Conservation (phyloP, 2,113 vertebrate genomes). For the Cervus canadensis region DNA sequence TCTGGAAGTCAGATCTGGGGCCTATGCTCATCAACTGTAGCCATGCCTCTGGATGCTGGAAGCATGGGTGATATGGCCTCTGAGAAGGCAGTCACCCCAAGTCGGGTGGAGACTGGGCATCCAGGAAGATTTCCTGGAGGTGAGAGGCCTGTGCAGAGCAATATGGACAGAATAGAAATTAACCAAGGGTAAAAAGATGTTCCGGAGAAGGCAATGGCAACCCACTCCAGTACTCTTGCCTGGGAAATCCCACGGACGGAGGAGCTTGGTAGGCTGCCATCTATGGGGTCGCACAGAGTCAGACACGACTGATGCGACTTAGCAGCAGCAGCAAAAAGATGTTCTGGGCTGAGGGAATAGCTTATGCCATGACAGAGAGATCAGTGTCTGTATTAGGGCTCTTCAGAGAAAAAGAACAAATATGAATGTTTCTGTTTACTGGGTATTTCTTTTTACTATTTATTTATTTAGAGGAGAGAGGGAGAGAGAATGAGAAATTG, state of each 20-base stretch:
- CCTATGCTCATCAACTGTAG: neutral
- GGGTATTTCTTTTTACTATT: neutral
- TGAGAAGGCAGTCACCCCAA: neutral
- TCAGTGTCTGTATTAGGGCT: neutral
- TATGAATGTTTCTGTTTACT: neutral
- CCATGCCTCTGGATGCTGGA: neutral
- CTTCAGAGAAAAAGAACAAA: neutral
- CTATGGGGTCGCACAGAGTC: too few species aligned
- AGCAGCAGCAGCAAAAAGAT: neutral
- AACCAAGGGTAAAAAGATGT: neutral
- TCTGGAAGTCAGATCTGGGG: neutral
- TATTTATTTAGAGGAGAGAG: neutral
- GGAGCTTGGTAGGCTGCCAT: too few species aligned
- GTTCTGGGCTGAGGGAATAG: neutral
- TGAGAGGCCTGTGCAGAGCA: neutral
- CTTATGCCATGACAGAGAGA: neutral
- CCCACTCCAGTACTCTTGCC: too few species aligned
- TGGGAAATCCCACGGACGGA: too few species aligned
- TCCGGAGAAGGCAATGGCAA: too few species aligned
- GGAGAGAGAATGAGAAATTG: neutral
- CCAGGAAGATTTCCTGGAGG: neutral
- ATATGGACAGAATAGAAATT: neutral
- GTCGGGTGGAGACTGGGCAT: too few species aligned
- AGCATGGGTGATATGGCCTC: neutral
- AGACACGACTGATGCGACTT: too few species aligned